phyloP scores from a whole-genome alignment of 2,888 invertebrate species.

The Leptinotarsa tumamoca region DNA sequence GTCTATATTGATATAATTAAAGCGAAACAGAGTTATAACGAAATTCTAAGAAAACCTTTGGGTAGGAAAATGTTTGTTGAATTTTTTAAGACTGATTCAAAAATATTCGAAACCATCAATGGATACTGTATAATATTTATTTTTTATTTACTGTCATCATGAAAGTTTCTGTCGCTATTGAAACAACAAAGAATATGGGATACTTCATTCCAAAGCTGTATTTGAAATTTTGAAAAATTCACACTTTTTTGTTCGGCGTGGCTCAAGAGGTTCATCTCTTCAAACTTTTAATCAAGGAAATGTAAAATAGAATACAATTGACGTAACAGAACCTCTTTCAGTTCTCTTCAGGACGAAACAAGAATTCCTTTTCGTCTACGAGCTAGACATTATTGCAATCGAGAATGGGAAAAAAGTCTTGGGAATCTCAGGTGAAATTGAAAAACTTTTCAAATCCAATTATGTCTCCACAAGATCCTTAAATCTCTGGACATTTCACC shows the following conservation, averaged over 20 bases:
- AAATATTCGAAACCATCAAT: too few species aligned
- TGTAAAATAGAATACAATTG: slow-evolving; percentile 7
- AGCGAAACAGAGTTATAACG: too few species aligned
- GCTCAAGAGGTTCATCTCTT: neutral
- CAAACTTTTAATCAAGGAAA: slow-evolving; percentile 16
- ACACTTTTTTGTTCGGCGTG: neutral
- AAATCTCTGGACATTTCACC: neutral
- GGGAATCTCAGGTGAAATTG: slow-evolving; percentile 1
- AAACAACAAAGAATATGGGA: too few species aligned
- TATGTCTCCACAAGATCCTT: slow-evolving; percentile 1
- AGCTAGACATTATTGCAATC: slow-evolving; percentile 1
- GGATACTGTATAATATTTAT: too few species aligned
- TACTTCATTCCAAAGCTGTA: too few species aligned
- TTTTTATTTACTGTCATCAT: too few species aligned
- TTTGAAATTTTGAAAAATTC: neutral
- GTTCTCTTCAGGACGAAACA: slow-evolving; percentile 8
- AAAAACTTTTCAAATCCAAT: slow-evolving; percentile 8
- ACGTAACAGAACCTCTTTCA: neutral
- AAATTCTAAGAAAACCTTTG: too few species aligned
- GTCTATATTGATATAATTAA: too few species aligned
- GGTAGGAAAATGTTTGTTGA: too few species aligned
- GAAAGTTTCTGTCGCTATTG: too few species aligned
- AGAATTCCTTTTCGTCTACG: neutral
- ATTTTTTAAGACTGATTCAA: too few species aligned
- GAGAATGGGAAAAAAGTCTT: neutral